phyloP scores from a whole-genome alignment of 1,140 invertebrate species.

The Lysiphlebus fabarum region DNA sequence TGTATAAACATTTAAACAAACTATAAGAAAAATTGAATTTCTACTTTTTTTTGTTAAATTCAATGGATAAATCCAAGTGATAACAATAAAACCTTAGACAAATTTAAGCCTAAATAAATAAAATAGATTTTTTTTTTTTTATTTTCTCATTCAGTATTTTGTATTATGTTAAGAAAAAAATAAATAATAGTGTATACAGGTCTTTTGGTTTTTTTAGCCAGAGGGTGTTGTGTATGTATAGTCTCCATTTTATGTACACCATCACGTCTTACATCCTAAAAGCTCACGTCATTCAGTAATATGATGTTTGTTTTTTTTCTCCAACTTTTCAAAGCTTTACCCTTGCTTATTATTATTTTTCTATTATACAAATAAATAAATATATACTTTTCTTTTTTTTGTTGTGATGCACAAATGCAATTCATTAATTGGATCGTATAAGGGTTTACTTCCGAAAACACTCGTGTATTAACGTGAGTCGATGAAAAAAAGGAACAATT shows the following conservation, averaged over 20 bases:
- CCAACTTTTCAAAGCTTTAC: not conserved
- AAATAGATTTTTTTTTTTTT: not conserved
- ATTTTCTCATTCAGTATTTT: too few species aligned
- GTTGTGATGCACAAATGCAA: slow-evolving; percentile 26
- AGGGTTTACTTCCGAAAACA: slow-evolving; percentile 20
- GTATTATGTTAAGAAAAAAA: too few species aligned
- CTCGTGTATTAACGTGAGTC: slow-evolving; percentile 24
- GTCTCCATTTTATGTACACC: not conserved
- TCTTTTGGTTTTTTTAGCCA: not conserved
- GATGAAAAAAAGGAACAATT: slow-evolving; percentile 23
- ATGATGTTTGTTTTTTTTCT: slow-evolving; percentile 17
- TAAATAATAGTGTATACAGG: not conserved
- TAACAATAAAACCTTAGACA: slow-evolving; percentile 25
- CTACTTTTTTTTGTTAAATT: not conserved
- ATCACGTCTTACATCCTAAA: slow-evolving; percentile 4
- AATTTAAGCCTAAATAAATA: slow-evolving; percentile 32
- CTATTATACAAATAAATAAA: not conserved
- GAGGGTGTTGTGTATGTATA: slow-evolving; percentile 1
- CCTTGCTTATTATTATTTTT: not conserved
- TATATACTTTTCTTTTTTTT: not conserved
- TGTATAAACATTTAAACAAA: too few species aligned
- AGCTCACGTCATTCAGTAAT: slow-evolving; percentile 12
- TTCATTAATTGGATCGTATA: slow-evolving; percentile 29
- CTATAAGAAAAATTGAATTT: not conserved
- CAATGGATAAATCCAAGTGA: slow-evolving; percentile 12